These are phyloP conservation scores for Cataglyphis hispanica DNA, from an alignment of 1,140 invertebrate genomes.

Conservation along the genomic window DNA sequence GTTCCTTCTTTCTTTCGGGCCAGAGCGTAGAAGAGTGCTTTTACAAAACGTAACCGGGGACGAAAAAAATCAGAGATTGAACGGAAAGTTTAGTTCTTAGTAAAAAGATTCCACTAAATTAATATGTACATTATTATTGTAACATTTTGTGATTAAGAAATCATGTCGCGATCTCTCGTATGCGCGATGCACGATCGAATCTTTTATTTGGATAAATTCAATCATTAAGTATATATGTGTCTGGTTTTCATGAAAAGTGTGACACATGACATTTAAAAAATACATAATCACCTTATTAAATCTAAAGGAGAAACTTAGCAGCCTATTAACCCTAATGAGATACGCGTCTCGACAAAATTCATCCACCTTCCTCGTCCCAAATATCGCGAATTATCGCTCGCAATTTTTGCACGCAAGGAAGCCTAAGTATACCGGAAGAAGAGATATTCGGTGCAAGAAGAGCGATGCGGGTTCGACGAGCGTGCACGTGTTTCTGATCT, in stretches of 20 bases:
- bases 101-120: constrained; percentile 16
- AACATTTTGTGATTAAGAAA: constrained; percentile 8
- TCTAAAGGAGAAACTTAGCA: constrained; percentile 5
- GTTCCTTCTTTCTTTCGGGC: constrained; percentile 30
- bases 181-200: no score
- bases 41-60: neutral
- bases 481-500: constrained; percentile 33
- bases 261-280: no score
- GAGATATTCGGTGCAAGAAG: neutral
- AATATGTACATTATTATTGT: neutral
- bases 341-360: neutral
- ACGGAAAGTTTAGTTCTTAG: constrained; percentile 31
- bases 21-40: constrained; percentile 49
- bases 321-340: constrained; percentile 23
- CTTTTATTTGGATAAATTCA: no score
- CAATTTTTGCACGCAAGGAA: neutral
- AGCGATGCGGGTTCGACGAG: neutral
- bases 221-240: no score
- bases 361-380: neutral
- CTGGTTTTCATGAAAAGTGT: no score
- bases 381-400: neutral
- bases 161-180: no score
- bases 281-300: no score
- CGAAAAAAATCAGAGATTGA: neutral
- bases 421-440: neutral